Conservation (phyloP, 2,797 vertebrate species). For the Oreonectes daqikongensis region DNA sequence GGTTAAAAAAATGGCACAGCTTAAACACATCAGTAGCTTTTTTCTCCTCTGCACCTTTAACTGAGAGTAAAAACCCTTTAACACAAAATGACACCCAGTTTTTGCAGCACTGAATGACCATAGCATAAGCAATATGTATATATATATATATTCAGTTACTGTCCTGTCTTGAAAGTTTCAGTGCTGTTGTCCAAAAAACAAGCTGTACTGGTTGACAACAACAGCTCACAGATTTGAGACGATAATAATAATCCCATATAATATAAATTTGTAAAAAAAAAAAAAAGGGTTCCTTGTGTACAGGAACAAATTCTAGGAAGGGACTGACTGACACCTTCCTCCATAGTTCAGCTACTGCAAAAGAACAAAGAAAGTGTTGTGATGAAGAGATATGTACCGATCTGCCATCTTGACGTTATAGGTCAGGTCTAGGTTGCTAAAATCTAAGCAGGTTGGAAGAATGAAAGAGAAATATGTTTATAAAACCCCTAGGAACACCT, state of each 20-base stretch:
- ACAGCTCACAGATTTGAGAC: conserved; percentile 55
- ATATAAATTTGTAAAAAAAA: too few relatives aligned
- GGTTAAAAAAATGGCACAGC: conserved; percentile 68
- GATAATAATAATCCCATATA: too few relatives aligned
- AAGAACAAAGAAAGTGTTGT: conserved; percentile 13
- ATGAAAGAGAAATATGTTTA: conserved; percentile 6
- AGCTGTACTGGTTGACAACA: conserved; percentile 50
- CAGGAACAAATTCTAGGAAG: conserved; percentile 13
- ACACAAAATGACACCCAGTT: conserved; percentile 70
- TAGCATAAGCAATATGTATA: conserved; percentile 43
- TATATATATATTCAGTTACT: conserved; percentile 10
- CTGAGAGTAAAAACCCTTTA: too few relatives aligned
- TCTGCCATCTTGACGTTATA: conserved; percentile 19
- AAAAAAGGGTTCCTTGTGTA: conserved; percentile 33
- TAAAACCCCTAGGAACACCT: conserved; percentile 18
- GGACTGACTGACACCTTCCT: conserved; percentile 30
- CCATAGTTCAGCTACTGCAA: conserved; percentile 3
- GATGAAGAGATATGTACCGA: conserved; percentile 35
- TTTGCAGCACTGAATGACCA: conserved; percentile 71
- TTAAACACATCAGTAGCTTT: conserved; percentile 61
- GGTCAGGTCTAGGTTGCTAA: conserved; percentile 12
- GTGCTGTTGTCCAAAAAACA: neutral
- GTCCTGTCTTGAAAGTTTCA: conserved; percentile 47
- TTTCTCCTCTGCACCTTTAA: conserved; percentile 56
- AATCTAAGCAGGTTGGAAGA: conserved; percentile 44